Evolutionary conservation across 2,888 invertebrate genomes (phyloP).

Genomic region (Drosophila diplacantha): DNA sequence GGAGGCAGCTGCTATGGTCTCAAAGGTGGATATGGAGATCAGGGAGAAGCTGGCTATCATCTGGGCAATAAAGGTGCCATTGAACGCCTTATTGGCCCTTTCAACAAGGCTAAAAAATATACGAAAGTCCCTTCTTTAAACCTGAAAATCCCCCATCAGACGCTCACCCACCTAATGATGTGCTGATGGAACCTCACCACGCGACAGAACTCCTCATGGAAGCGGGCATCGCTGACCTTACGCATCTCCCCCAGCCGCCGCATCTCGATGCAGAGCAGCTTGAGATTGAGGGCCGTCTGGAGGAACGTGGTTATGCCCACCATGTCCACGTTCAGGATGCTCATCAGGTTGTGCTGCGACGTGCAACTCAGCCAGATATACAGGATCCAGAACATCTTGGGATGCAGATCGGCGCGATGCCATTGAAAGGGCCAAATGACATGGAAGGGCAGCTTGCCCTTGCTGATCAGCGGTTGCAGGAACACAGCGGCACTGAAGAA

Average conservation of each 20-base stretch:
- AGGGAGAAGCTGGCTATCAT: conserved; percentile 67
- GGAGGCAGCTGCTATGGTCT: conserved; percentile 58
- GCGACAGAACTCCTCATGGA: conserved; percentile 52
- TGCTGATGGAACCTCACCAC: conserved; percentile 68
- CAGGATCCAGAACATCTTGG: conserved; percentile 27
- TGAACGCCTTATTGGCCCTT: conserved; percentile 58
- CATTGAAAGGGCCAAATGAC: conserved; percentile 60
- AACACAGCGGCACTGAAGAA: conserved; percentile 57
- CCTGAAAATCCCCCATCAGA: no score
- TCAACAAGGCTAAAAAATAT: conserved; percentile 36
- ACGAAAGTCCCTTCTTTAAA: no score
- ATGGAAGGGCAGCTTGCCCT: conserved; percentile 55
- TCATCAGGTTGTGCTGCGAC: conserved; percentile 50
- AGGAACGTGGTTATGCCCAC: conserved; percentile 52
- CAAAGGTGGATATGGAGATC: conserved; percentile 73
- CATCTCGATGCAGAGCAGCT: conserved; percentile 64
- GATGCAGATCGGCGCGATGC: conserved; percentile 42
- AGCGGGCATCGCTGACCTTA: conserved; percentile 18
- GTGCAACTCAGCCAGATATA: conserved; percentile 59
- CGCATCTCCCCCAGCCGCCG: conserved; percentile 44
- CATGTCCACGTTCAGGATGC: conserved; percentile 62
- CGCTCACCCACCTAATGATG: conserved; percentile 59
- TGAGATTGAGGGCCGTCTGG: conserved; percentile 67
- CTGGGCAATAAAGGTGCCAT: conserved; percentile 66
- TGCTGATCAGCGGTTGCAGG: conserved; percentile 59